Percentiles rank a stretch among this genome's conserved stretches.
phyloP scores from a whole-genome alignment of 2,888 invertebrate genomes.

The Ophioninae sp. region DNA sequence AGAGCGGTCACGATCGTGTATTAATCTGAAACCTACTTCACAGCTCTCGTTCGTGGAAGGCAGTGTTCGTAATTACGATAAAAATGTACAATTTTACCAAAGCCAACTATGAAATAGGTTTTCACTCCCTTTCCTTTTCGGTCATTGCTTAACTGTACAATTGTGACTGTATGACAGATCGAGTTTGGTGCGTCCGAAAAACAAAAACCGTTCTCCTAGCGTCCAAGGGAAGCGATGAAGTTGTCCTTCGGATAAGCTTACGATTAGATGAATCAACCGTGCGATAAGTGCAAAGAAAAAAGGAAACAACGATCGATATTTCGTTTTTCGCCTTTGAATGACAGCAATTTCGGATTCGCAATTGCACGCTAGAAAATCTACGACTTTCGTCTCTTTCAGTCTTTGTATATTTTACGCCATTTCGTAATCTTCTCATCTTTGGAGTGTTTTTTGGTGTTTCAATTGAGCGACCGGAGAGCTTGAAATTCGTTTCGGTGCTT shows the following conservation, averaged over 20 bases:
- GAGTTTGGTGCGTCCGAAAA: constrained; percentile 62
- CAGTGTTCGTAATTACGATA: constrained; percentile 75
- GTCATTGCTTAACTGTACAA: constrained; percentile 60
- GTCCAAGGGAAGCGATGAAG: background rate
- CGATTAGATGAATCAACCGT: background rate
- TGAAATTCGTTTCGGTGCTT: background rate
- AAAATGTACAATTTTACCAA: constrained; percentile 68
- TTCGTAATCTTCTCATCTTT: background rate
- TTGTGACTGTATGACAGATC: constrained; percentile 57
- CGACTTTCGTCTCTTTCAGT: background rate
- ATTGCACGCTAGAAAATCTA: background rate
- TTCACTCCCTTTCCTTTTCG: constrained; percentile 38
- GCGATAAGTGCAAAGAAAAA: background rate
- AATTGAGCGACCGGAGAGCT: background rate
- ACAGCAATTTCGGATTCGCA: background rate
- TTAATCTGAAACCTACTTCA: constrained; percentile 71
- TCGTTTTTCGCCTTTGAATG: background rate
- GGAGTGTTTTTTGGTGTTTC: background rate
- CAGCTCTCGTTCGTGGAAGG: constrained; percentile 76
- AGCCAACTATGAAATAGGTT: constrained; percentile 66
- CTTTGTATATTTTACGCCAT: background rate
- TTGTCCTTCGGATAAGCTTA: background rate
- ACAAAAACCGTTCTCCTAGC: background rate
- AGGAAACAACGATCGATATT: background rate
- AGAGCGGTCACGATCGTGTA: constrained; percentile 56